Conservation (phyloP, 2,113 vertebrate species). For the Mohoua ochrocephala region DNA sequence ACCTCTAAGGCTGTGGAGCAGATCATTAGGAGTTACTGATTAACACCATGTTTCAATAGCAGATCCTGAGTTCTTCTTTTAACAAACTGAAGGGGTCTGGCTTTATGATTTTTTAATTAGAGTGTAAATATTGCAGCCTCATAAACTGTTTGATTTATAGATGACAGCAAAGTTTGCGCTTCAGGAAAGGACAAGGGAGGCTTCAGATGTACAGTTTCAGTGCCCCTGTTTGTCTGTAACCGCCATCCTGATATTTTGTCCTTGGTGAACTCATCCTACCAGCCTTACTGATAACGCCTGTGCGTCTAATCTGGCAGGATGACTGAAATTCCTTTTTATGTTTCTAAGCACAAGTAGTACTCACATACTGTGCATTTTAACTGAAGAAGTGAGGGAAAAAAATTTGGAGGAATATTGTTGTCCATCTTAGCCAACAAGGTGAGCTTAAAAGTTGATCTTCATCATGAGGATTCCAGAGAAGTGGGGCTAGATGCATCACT, state of each 20-base stretch:
- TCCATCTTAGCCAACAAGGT: not conserved
- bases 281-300: not conserved
- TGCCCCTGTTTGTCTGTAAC: not conserved
- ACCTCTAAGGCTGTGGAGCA: slow-evolving; percentile 56
- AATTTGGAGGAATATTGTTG: not conserved
- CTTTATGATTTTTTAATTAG: slow-evolving; percentile 91
- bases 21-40: slow-evolving; percentile 81
- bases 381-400: not conserved
- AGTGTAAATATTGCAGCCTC: slow-evolving; percentile 84
- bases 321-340: not conserved
- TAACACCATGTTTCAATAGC: slow-evolving; percentile 70
- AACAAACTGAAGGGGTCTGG: slow-evolving; percentile 73
- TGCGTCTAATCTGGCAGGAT: not conserved
- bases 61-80: slow-evolving; percentile 69
- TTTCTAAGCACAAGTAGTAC: not conserved
- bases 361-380: not conserved
- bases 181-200: slow-evolving; percentile 37
- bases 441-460: not conserved
- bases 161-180: slow-evolving; percentile 74
- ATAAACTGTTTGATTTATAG: slow-evolving; percentile 85
- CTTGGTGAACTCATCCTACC: not conserved
- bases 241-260: not conserved
- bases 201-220: slow-evolving; percentile 8
- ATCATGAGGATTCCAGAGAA: not conserved
- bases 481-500: not conserved